Percentiles rank a stretch among this genome's conserved stretches.
Evolutionary conservation across 2,888 invertebrate species (phyloP).

Genomic region (Beris morrisii): DNA sequence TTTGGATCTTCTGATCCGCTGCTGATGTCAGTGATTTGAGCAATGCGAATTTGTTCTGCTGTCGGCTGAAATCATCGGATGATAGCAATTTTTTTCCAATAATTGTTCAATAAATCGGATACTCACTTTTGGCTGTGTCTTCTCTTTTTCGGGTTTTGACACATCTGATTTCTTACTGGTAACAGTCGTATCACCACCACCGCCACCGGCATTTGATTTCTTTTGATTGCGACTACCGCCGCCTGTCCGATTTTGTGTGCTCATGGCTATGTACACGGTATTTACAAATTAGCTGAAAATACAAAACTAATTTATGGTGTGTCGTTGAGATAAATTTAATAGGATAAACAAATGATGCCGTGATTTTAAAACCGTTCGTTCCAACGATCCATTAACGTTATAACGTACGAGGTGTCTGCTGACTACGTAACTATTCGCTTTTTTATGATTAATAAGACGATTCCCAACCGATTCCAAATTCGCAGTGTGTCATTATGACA

Average conservation of each 20-base stretch:
- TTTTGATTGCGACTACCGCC: slow-evolving; percentile 55
- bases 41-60: slow-evolving; percentile 82
- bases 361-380: too few relatives aligned
- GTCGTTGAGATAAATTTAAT: too few relatives aligned
- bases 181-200: slow-evolving; percentile 47
- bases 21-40: slow-evolving; percentile 76
- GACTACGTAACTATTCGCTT: too few relatives aligned
- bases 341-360: too few relatives aligned
- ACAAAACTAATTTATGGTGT: slow-evolving; percentile 3
- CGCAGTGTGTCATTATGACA: too few relatives aligned
- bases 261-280: slow-evolving; percentile 52
- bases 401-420: too few relatives aligned
- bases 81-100: neutral
- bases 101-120: neutral
- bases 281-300: slow-evolving; percentile 55
- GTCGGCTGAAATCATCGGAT: slow-evolving; percentile 63
- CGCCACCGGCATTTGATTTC: slow-evolving; percentile 52
- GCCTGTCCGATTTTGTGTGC: slow-evolving; percentile 57
- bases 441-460: too few relatives aligned
- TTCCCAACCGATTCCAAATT: too few relatives aligned
- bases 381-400: too few relatives aligned
- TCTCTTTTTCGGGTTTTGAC: slow-evolving; percentile 64
- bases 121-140: slow-evolving; percentile 59
- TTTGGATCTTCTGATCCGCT: slow-evolving; percentile 64
- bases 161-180: slow-evolving; percentile 61